Conservation (phyloP, 2,113 vertebrate genomes). For the Scortum barcoo region DNA sequence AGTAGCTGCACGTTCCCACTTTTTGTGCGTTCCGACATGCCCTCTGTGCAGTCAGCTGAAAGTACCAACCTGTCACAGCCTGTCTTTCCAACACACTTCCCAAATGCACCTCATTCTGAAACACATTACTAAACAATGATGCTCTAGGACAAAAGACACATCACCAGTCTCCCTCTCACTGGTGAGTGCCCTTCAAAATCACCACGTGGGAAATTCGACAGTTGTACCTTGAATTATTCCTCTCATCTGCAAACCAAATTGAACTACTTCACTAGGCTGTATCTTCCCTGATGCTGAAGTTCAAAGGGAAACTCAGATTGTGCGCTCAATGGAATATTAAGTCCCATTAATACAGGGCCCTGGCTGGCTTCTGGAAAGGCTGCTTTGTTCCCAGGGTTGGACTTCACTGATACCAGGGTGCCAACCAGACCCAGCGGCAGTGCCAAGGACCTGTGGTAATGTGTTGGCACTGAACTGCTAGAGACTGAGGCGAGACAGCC, state of each 20-base stretch:
- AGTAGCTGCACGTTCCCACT: not conserved
- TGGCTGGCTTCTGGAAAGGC: slow-evolving; percentile 55
- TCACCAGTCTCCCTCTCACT: not conserved
- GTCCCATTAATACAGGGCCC: slow-evolving; percentile 54
- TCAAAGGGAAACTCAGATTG: slow-evolving; percentile 57
- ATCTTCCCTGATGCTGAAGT: slow-evolving; percentile 6
- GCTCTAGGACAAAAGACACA: slow-evolving; percentile 35
- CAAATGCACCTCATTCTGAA: slow-evolving; percentile 35
- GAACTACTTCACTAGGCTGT: slow-evolving; percentile 22
- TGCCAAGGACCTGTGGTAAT: slow-evolving; percentile 72
- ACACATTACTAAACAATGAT: slow-evolving; percentile 41
- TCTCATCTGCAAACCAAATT: slow-evolving; percentile 62
- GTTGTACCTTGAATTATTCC: slow-evolving; percentile 47
- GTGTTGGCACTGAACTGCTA: slow-evolving; percentile 55
- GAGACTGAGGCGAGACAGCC: slow-evolving; percentile 69
- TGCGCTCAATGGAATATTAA: slow-evolving; percentile 57
- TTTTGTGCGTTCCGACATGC: slow-evolving; percentile 36
- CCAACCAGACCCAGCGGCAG: slow-evolving; percentile 66
- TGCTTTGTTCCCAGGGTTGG: slow-evolving; percentile 67
- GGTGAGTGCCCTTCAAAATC: slow-evolving; percentile 30
- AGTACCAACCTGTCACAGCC: slow-evolving; percentile 32
- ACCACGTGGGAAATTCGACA: slow-evolving; percentile 31
- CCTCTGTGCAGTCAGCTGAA: slow-evolving; percentile 27
- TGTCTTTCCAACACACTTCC: slow-evolving; percentile 35
- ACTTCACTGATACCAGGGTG: slow-evolving; percentile 66